phyloP scores from a whole-genome alignment of 2,888 invertebrate genomes.

The Thera britannica region DNA sequence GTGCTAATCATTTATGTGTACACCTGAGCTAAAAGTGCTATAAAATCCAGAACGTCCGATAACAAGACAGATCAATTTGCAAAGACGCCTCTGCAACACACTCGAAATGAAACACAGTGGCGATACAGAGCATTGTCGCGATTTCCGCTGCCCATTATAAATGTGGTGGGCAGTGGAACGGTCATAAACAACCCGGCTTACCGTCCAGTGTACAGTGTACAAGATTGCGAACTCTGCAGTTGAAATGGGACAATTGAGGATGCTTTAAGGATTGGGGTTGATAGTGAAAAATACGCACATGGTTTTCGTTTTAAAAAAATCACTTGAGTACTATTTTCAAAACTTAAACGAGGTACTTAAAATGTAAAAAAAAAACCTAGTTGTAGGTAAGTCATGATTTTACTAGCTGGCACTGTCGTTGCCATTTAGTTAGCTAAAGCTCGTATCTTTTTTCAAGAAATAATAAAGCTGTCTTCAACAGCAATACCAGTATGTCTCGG shows the following conservation, averaged over 20 bases:
- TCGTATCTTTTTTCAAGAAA: no score
- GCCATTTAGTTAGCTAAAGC: no score
- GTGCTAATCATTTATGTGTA: no score
- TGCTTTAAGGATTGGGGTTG: background rate
- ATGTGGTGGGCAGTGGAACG: slow-evolving; percentile 74
- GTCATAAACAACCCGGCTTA: slow-evolving; percentile 75
- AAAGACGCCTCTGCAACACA: slow-evolving; percentile 15
- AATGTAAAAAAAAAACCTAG: no score
- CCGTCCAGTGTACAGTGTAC: slow-evolving; percentile 28
- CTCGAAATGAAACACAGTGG: slow-evolving; percentile 45
- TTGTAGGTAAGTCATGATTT: no score
- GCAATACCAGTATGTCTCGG: no score
- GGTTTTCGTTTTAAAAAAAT: no score
- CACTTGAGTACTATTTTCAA: no score
- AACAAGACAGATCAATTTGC: slow-evolving; percentile 35
- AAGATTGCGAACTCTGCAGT: slow-evolving; percentile 36
- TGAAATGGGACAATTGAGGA: slow-evolving; percentile 5
- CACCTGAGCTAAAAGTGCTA: background rate
- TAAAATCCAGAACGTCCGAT: slow-evolving; percentile 6
- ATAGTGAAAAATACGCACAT: no score
- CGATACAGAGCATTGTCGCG: slow-evolving; percentile 60
- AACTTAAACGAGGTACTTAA: no score
- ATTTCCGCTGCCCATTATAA: slow-evolving; percentile 68
- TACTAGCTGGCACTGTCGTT: no score
- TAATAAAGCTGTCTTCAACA: no score